Evolutionary conservation across 2,888 invertebrate genomes (phyloP).

Genomic region (Acleris cristana): DNA sequence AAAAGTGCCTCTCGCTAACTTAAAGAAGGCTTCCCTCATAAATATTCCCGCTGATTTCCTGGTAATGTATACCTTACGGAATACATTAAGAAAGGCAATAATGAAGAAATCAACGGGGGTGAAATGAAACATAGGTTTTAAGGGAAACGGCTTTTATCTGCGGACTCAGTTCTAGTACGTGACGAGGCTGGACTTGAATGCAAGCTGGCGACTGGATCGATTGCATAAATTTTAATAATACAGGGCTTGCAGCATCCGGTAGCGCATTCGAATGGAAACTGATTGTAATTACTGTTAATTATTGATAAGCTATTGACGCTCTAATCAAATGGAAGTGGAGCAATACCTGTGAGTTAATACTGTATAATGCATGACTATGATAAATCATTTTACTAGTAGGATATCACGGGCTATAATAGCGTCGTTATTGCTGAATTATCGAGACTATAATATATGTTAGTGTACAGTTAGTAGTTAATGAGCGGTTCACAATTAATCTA

Average conservation of each 20-base stretch:
- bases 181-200: constrained; percentile 51
- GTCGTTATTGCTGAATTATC: too few species aligned
- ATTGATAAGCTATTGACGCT: constrained; percentile 60
- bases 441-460: too few species aligned
- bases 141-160: constrained; percentile 52
- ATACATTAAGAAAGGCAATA: constrained; percentile 18
- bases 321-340: constrained; percentile 47
- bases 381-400: constrained; percentile 4
- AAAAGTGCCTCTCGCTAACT: constrained; percentile 1
- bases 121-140: constrained; percentile 16
- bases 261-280: constrained; percentile 45
- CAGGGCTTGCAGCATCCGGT: constrained; percentile 37
- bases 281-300: constrained; percentile 60
- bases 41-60: constrained; percentile 11
- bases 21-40: constrained; percentile 3
- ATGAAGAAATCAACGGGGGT: constrained; percentile 20
- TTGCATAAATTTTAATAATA: constrained; percentile 70
- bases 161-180: constrained; percentile 51
- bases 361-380: constrained; percentile 14
- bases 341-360: constrained; percentile 27
- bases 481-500: too few species aligned
- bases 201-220: constrained; percentile 63
- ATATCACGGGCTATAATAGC: not conserved
- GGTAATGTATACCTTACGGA: constrained; percentile 3
- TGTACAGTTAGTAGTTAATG: too few species aligned